These are phyloP conservation scores for Okapia johnstoni DNA, from an alignment of 2,113 vertebrate genomes.

Conservation along the genomic window DNA sequence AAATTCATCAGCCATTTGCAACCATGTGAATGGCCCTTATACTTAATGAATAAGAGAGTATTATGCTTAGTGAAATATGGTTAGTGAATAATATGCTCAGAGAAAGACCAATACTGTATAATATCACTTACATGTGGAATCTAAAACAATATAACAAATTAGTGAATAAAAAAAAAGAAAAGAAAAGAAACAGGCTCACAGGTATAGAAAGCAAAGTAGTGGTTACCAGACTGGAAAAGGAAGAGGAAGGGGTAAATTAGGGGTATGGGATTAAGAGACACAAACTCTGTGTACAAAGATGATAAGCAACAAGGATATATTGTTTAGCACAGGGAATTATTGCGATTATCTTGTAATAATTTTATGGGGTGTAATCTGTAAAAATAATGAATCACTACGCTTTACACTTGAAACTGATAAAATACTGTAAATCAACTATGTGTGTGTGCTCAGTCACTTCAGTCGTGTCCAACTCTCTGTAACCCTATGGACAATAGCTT, in stretches of 20 bases:
- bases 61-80: background rate
- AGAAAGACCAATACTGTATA: background rate
- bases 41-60: background rate
- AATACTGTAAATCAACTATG: background rate
- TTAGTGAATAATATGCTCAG: background rate
- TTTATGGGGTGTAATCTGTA: background rate
- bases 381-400: background rate
- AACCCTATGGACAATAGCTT: background rate
- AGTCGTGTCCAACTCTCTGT: background rate
- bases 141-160: background rate
- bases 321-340: background rate
- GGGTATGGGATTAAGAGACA: background rate
- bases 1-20: background rate
- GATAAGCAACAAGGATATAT: background rate
- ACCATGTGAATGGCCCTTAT: background rate
- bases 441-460: background rate
- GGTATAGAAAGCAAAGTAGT: background rate
- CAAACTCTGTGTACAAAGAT: background rate
- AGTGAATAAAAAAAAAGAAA: background rate
- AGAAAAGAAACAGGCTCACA: background rate
- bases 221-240: background rate
- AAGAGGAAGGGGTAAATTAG: background rate
- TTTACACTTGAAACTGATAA: background rate
- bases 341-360: background rate
- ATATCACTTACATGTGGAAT: background rate